These are phyloP conservation scores for Atherix ibis DNA, from an alignment of 2,888 invertebrate genomes.

Conservation along the genomic window DNA sequence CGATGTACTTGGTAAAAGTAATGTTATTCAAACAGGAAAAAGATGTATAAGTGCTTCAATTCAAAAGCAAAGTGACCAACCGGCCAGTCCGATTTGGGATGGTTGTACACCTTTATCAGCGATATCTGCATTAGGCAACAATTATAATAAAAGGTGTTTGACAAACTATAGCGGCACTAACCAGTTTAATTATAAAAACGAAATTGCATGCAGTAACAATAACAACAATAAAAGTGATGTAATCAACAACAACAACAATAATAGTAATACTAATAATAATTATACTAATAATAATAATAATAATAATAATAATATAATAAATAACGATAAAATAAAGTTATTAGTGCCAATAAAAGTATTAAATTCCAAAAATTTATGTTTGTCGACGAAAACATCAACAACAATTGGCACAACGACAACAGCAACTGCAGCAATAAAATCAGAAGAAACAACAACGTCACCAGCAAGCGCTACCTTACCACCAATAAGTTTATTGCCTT, in stretches of 20 bases:
- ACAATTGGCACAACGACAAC: conserved; percentile 4
- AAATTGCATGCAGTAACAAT: conserved; percentile 6
- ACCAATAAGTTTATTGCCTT: too few species aligned
- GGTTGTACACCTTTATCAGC: conserved; percentile 6
- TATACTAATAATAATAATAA: conserved; percentile 6
- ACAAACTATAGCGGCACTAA: too few species aligned
- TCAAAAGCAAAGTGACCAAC: conserved; percentile 8
- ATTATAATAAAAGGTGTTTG: too few species aligned
- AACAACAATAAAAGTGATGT: conserved; percentile 9
- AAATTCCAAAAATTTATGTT: too few species aligned
- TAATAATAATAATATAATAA: conserved; percentile 2
- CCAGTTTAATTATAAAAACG: conserved; percentile 1
- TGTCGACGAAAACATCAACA: too few species aligned
- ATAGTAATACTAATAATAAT: conserved; percentile 7
- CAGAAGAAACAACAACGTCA: conserved; percentile 15
- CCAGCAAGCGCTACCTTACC: too few species aligned
- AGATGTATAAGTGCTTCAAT: conserved; percentile 9
- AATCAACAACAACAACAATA: conserved; percentile 9
- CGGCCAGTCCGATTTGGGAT: conserved; percentile 5
- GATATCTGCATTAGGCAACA: too few species aligned
- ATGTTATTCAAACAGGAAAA: too few species aligned
- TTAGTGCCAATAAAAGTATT: too few species aligned
- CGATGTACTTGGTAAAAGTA: conserved; percentile 6
- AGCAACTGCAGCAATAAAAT: neutral
- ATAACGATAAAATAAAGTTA: neutral